phyloP scores from a whole-genome alignment of 2,888 invertebrate genomes.

The Invenusta paracnida region DNA sequence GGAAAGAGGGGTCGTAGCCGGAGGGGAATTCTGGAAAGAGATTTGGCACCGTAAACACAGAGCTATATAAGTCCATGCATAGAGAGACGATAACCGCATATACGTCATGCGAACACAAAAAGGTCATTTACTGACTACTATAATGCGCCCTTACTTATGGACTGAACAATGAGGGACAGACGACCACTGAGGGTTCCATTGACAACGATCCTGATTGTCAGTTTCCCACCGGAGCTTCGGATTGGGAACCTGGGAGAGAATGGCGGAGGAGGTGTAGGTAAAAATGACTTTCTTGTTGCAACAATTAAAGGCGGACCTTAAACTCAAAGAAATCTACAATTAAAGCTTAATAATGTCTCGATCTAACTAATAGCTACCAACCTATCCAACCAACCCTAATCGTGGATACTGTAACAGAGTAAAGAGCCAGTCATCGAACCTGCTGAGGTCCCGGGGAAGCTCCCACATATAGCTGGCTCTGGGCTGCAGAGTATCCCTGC shows the following conservation, averaged over 20 bases:
- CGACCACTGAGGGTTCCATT: conserved; percentile 53
- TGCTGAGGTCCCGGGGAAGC: conserved; percentile 60
- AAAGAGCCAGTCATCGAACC: no score
- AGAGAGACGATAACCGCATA: not conserved
- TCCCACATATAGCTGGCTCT: conserved; percentile 63
- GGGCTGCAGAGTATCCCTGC: not conserved
- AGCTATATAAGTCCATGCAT: no score
- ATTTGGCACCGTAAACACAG: no score
- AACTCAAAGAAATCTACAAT: no score
- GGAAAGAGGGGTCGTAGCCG: not conserved
- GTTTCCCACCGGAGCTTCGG: conserved; percentile 66
- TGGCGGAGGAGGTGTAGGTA: no score
- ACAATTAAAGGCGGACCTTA: no score
- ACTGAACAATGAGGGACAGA: conserved; percentile 53
- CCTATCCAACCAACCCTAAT: no score
- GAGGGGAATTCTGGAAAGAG: not conserved
- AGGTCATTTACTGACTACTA: no score
- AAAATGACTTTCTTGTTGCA: no score
- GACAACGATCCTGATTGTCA: conserved; percentile 56
- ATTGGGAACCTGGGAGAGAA: conserved; percentile 76
- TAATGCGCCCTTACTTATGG: not conserved
- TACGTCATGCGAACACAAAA: not conserved
- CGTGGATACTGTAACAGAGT: no score
- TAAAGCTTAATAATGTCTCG: no score
- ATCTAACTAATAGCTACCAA: no score